Evolutionary conservation across 2,888 invertebrate genomes (phyloP), one percentile per base, ranked within the genome.

Genomic region (Bibio marci): DNA sequence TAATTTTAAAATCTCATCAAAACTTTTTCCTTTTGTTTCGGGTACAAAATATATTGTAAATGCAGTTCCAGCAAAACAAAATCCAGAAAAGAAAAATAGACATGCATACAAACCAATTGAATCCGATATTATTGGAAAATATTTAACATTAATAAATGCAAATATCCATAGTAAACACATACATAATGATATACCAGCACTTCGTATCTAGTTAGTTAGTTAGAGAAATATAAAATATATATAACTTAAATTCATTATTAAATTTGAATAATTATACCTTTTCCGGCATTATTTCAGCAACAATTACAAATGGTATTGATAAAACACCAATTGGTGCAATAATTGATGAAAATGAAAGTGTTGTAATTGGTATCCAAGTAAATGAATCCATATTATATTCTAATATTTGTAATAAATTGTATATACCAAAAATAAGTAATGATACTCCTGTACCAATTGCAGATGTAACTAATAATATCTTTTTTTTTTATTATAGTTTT

Each of bases 341-440:
- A 35, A 58, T 57, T 7, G 62, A 48, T 38, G 53, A 52, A 26
- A 58, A 54, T 0, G 61, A 58, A 44, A 62, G 59, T 14, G 58
- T 56, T 0, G 46, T 53, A 4, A 60, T 43, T 11, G 62, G 59
- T 17, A 60, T 45, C 62, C 60, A 62, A 11, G 47, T 47, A 10
- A 51, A 52, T 14, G 15, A 26, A 7, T 41, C 31, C 10, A 44
- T 15, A 15, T 35, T 10, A 13, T 35, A 42, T n/a, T 27, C 12
- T 15, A 19, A 5, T 30, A 12, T 17, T 33, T 39, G 42, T 22
- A 43, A 26, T 4, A 14, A 39, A 11, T 18, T 28, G 35, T 37
- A 41, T 3, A 7, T 18, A 14, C 41, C 41, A 13, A 41, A 22
- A 4, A 17, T 35, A 2, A 22, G 6, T 30, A 39, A 18, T 14